Conservation (phyloP, 2,888 invertebrate species). For the Thereva unica region DNA sequence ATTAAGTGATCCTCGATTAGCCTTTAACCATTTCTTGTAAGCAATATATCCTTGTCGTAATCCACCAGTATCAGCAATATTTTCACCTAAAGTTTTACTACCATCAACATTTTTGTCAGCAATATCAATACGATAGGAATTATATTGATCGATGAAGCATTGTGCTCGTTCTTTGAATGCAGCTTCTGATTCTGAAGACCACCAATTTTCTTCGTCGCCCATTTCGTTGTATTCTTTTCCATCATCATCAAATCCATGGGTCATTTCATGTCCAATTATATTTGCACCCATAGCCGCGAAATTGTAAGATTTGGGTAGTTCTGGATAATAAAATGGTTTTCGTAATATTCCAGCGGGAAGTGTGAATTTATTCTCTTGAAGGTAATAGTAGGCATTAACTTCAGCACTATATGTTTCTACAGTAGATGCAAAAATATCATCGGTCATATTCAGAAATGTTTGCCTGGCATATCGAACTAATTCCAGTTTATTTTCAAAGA, state of each 20-base stretch:
- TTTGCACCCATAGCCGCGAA: slow-evolving; percentile 8
- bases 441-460: not conserved
- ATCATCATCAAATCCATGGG: slow-evolving; percentile 2
- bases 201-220: slow-evolving; percentile 34
- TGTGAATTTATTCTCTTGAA: not conserved
- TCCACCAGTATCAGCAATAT: slow-evolving; percentile 46
- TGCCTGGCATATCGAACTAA: not conserved
- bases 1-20: slow-evolving; percentile 26
- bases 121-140: slow-evolving; percentile 2
- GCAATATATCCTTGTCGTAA: slow-evolving; percentile 44
- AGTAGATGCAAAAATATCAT: not conserved
- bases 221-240: slow-evolving; percentile 6
- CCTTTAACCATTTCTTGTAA: slow-evolving; percentile 44
- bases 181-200: not conserved
- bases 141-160: slow-evolving; percentile 14
- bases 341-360: slow-evolving; percentile 23
- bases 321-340: slow-evolving; percentile 15
- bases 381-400: slow-evolving; percentile 14
- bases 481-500: slow-evolving; percentile 7
- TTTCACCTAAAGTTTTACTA: slow-evolving; percentile 39
- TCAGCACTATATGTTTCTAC: not conserved
- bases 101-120: slow-evolving; percentile 3
- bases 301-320: slow-evolving; percentile 20
- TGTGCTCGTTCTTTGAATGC: not conserved
- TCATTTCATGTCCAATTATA: slow-evolving; percentile 5